A percentile compares a stretch with the other conserved stretches of the same genome.
phyloP scores from a whole-genome alignment of 2,888 invertebrate genomes.

The Lithophane semibrunnea region DNA sequence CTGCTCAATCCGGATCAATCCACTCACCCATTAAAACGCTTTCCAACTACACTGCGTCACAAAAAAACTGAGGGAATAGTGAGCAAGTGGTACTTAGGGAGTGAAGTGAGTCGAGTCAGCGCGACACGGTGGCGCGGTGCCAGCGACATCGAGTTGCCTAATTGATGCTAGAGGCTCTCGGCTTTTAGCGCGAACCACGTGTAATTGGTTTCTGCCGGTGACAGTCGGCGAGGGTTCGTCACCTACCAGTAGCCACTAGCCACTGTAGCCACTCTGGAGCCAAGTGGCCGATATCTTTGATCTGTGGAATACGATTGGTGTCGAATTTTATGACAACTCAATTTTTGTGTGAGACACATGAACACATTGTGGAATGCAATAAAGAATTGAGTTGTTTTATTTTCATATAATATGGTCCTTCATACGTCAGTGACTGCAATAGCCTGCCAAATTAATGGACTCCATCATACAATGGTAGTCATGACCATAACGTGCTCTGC shows the following conservation, averaged over 20 bases:
- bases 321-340: conserved; percentile 9
- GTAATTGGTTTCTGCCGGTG: conserved; percentile 66
- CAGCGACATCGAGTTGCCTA: conserved; percentile 57
- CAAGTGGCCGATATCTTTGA: conserved; percentile 22
- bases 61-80: conserved; percentile 51
- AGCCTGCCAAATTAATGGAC: neutral
- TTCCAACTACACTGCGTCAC: conserved; percentile 48
- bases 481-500: too few relatives aligned
- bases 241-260: conserved; percentile 16
- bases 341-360: neutral
- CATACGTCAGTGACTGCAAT: neutral
- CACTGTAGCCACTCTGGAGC: neutral
- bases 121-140: conserved; percentile 59
- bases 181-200: conserved; percentile 65
- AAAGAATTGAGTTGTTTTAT: neutral
- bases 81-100: conserved; percentile 57
- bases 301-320: conserved; percentile 5
- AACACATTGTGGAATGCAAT: too few relatives aligned
- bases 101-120: conserved; percentile 47
- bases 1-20: conserved; percentile 45
- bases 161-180: conserved; percentile 61
- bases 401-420: neutral
- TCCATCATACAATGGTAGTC: neutral
- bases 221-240: conserved; percentile 52
- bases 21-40: conserved; percentile 45